Conservation (phyloP, 2,888 invertebrate genomes). For the Adela reaumurella region DNA sequence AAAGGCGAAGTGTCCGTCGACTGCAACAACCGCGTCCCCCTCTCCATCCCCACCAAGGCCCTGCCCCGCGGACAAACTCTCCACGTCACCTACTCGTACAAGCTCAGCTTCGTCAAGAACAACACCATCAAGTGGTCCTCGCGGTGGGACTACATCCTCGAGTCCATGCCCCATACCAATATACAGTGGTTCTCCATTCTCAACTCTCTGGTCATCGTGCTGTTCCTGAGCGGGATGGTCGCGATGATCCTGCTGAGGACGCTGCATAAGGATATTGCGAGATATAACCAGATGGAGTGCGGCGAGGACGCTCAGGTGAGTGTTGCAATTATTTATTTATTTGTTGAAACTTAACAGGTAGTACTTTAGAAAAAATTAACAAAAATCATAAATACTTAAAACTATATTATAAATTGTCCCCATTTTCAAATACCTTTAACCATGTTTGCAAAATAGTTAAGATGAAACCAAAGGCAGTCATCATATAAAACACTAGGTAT, state of each 20-base stretch:
- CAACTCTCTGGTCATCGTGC: slow-evolving; percentile 94
- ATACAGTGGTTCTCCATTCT: slow-evolving; percentile 99
- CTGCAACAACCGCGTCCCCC: slow-evolving; percentile 55
- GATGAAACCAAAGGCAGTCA: too few species aligned
- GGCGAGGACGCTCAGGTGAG: slow-evolving; percentile 91
- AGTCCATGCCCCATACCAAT: slow-evolving; percentile 97
- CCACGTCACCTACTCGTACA: slow-evolving; percentile 81
- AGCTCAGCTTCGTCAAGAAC: slow-evolving; percentile 74
- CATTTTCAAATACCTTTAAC: too few species aligned
- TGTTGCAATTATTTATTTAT: too few species aligned
- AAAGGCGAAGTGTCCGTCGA: slow-evolving; percentile 25
- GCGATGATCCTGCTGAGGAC: slow-evolving; percentile 98
- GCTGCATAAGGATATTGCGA: slow-evolving; percentile 95
- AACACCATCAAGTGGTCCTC: slow-evolving; percentile 95
- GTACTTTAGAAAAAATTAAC: too few species aligned
- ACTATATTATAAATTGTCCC: too few species aligned
- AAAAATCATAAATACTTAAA: too few species aligned
- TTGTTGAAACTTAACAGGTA: too few species aligned
- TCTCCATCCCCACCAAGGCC: slow-evolving; percentile 66
- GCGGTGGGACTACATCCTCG: slow-evolving; percentile 98
- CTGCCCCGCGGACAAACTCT: slow-evolving; percentile 45
- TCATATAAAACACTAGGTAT: too few species aligned
- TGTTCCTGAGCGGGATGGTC: slow-evolving; percentile 98
- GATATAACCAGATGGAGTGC: slow-evolving; percentile 94
- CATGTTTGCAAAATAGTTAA: too few species aligned